Evolutionary conservation across 2,888 invertebrate species (phyloP), one percentile per base, ranked within the genome.

Genomic region (Epirrita christyi): DNA sequence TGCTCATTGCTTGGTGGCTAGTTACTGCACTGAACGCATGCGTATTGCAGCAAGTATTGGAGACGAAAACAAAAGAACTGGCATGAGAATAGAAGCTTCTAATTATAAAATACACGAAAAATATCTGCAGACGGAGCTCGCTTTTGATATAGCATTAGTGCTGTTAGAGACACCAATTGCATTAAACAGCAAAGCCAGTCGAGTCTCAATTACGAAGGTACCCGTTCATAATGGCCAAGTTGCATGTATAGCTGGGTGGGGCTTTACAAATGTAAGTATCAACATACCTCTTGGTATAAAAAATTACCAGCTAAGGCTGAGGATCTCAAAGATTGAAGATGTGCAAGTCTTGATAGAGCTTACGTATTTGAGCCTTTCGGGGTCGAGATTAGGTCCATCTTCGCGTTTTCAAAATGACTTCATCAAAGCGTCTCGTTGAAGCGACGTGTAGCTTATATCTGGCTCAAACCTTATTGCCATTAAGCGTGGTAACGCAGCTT

Each of bases 1-100:
- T 0, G 66, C 63, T 0, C 66, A 66, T 37, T 66, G 66, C 27
- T 14, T 61, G 38, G 43, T 37, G 8, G 0, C 13, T 7, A 42
- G 46, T 21, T 41, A 49, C 0, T 63, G 57, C 42, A 6, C 0
- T 0, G 10, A 10, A 14, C 13, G 11, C 0, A 32, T n/a, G 32
- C 21, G 6, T 6, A 28, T 47, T 4, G 9, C 10, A 37, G 46
- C 40, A 8, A 55, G 7, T 9, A 11, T 42, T 13, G 50, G 56
- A 5, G 6, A 36, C n/a, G 50, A 3, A 6, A 51, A 56, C 7
- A 41, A 29, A 15, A 14, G 0, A 0, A 36, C 0, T 9, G 56
- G 41, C 7, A 29, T 42, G 10, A 9, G 15, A 41, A 27, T 44
- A 28, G 14, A n/a, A 28, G n/a, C 14, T 40, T 1, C 14, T 6